Conservation (phyloP, 2,113 vertebrate species). For the Nycticorax nycticorax region DNA sequence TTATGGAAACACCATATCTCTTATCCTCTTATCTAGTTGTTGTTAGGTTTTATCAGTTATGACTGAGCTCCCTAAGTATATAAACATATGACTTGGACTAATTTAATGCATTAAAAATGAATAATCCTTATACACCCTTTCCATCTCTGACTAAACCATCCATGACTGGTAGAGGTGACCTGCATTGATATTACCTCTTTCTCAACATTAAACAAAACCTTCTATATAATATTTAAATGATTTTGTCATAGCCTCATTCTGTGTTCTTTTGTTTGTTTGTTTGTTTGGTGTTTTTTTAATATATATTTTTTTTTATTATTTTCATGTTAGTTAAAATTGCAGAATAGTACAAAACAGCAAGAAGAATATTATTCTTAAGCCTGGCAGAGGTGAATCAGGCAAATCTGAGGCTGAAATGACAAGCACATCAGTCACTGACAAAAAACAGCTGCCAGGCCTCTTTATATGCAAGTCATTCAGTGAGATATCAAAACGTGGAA, state of each 20-base stretch:
- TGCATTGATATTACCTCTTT: neutral
- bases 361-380: slow-evolving; percentile 30
- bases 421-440: slow-evolving; percentile 48
- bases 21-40: neutral
- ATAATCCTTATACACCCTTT: neutral
- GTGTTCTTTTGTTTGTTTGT: no score
- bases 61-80: neutral
- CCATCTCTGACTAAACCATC: neutral
- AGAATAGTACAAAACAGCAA: neutral
- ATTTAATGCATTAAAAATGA: neutral
- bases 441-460: slow-evolving; percentile 56
- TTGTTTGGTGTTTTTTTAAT: rapidly evolving
- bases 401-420: slow-evolving; percentile 44
- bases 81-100: neutral
- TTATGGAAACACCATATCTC: neutral
- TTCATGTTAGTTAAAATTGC: neutral
- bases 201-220: neutral
- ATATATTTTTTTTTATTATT: neutral
- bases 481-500: slow-evolving; percentile 68
- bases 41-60: neutral
- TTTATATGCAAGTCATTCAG: slow-evolving; percentile 74
- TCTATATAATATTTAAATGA: neutral
- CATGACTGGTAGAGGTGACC: neutral
- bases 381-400: slow-evolving; percentile 9
- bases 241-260: neutral